Evolutionary conservation across 2,797 vertebrate species (phyloP), one percentile per base, ranked within the genome.

Genomic region (Sardinella longiceps): DNA sequence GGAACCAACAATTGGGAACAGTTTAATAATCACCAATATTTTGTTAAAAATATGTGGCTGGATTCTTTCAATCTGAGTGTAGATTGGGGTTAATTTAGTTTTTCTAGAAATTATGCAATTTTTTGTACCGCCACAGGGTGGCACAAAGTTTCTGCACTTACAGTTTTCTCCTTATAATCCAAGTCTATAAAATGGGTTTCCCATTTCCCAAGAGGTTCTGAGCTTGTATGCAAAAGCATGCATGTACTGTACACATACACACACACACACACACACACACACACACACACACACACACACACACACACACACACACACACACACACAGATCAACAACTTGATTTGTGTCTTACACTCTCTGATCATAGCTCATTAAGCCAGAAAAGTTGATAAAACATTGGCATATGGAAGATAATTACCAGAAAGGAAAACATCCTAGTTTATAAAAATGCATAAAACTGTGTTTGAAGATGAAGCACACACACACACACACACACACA

Each of bases 331-430:
- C 28, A 70, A 70, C 63, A 15, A 37, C 28, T 10, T 70, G 28
- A 70, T 70, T 37, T 70, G 63, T 14, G 12, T 15, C 28, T 28
- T 10, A 30, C 33, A 74, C 30, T 37, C 33, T 74, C 14, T 77
- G 5, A 77, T 77, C 70, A 77, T 77, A 77, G 70, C 37, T 77
- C 37, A 23, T 43, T 23, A 77, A 77, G 30, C n/a, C 60, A 63
- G 25, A 63, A 30, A 30, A 63, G 66, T 70, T 70, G 15, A 18
- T 70, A 37, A 33, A 70, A 60, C n/a, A 60, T 60, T 70, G 66
- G 30, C 30, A 70, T 70, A 37, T 70, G 33, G 66, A 70, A 10
- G 30, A 70, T 70, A 70, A 70, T 70, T 70, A 70, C 30, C 66
- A 70, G 28, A 70, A 70, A 70, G 66, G 33, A 70, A 70, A 33